phyloP scores from a whole-genome alignment of 2,888 invertebrate species.

The Eudasyphora cyanicolor region DNA sequence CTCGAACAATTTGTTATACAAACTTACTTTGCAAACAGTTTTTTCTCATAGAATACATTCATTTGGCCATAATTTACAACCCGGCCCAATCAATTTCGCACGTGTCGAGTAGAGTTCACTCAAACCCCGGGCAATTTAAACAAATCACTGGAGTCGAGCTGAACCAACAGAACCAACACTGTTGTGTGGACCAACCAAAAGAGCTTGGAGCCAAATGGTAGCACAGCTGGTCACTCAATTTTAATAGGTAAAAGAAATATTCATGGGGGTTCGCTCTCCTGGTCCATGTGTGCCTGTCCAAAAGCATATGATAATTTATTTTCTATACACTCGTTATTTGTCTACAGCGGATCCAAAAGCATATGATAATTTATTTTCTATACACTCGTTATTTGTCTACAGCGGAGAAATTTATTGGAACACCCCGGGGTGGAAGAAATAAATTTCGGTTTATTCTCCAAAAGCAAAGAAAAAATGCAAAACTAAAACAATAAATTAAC shows the following conservation, averaged over 20 bases:
- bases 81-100: slow-evolving; percentile 22
- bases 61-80: slow-evolving; percentile 42
- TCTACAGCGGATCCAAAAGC: slow-evolving; percentile 52
- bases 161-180: too few species aligned
- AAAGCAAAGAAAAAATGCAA: not conserved
- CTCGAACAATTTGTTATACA: not conserved
- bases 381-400: slow-evolving; percentile 14
- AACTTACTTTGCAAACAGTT: not conserved
- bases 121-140: slow-evolving; percentile 34
- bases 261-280: not conserved
- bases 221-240: slow-evolving; percentile 60
- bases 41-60: not conserved
- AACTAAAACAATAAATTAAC: slow-evolving; percentile 18
- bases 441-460: slow-evolving; percentile 4
- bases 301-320: slow-evolving; percentile 60
- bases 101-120: not conserved
- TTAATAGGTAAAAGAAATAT: slow-evolving; percentile 47
- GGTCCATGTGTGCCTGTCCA: slow-evolving; percentile 14
- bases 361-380: slow-evolving; percentile 56
- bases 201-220: too few species aligned
- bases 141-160: slow-evolving; percentile 49
- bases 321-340: slow-evolving; percentile 24
- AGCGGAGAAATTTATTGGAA: slow-evolving; percentile 38
- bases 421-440: slow-evolving; percentile 40
- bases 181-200: too few species aligned